Conservation (phyloP, 2,888 invertebrate genomes). For the Cancer borealis region DNA sequence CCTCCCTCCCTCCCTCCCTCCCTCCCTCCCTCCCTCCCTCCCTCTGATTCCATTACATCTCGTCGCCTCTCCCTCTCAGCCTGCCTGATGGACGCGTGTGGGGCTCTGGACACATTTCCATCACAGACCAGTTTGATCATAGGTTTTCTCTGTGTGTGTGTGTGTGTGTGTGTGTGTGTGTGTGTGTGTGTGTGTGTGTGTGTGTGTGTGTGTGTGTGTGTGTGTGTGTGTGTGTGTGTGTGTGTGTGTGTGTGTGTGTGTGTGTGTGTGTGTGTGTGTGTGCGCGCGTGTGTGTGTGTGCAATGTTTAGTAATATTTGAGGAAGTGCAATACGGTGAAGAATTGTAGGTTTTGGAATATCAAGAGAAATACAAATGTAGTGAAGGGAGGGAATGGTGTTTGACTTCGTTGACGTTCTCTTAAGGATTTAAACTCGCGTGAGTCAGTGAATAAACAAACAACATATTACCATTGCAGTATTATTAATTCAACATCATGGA, state of each 20-base stretch:
- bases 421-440: neutral
- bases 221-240: too few relatives aligned
- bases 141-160: neutral
- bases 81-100: slow-evolving; percentile 6
- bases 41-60: neutral
- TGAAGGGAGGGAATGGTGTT: neutral
- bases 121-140: neutral
- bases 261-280: slow-evolving; percentile 45
- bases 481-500: neutral
- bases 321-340: neutral
- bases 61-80: neutral
- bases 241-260: slow-evolving; percentile 33
- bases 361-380: too few relatives aligned
- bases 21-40: neutral
- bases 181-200: too few relatives aligned
- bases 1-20: neutral
- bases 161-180: too few relatives aligned
- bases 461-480: neutral
- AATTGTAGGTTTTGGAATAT: neutral
- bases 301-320: neutral
- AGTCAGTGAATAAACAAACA: neutral
- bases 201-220: too few relatives aligned
- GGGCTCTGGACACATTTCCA: neutral
- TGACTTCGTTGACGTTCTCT: neutral
- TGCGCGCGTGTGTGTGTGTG: slow-evolving; percentile 14